Base-by-base conservation (phyloP, 2,797 vertebrate genomes). In the Melanotaenia parkinsoni region DNA sequence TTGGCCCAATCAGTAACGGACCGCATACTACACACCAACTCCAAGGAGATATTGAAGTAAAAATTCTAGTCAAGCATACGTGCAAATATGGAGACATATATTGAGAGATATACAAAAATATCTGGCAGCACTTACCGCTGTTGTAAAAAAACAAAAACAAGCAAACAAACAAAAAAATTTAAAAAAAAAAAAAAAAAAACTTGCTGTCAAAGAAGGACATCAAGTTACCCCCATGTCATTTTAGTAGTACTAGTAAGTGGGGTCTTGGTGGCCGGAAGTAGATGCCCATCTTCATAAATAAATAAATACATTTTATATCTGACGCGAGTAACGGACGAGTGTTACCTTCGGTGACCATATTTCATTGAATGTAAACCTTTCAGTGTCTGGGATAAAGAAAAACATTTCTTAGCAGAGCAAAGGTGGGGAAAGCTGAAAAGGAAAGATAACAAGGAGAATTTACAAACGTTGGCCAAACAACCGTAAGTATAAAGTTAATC, bases 291-390 rank as follows among this genome's bases (percentile, higher is more conserved):
- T 47, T 47, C 8, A 47, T 20, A 22, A 51, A 22, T 22, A 50
- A 22, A 50, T 10, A 43, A 43, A 16, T 43, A 16, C 13, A 14
- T 7, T 6, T 56, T 56, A 18, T 10, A 1, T 56, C 30, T 8
- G 24, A 61, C 37, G 22, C 13, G 13, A 2, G 22, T 24, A 53
- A 11, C 5, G 0, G n/a, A 0, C 16, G 0, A 60, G 1, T 11
- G 61, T 68, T 58, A 78, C 74, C 83, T 83, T 78, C 80, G 76
- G 66, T 1, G 0, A 6, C 53, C 83, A 66, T 77, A 16, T 79
- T 63, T 66, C 5, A 54, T 33, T 18, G 13, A 26, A 38, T 4
- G 4, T 16, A 4, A 18, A 40, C 16, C 14, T 43, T 43, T 43
- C 14, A 43, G 7, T 20, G 6, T 5, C 43, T 4, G 43, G 20